phyloP scores from a whole-genome alignment of 2,888 invertebrate genomes.

The Bruchidius siliquastri region DNA sequence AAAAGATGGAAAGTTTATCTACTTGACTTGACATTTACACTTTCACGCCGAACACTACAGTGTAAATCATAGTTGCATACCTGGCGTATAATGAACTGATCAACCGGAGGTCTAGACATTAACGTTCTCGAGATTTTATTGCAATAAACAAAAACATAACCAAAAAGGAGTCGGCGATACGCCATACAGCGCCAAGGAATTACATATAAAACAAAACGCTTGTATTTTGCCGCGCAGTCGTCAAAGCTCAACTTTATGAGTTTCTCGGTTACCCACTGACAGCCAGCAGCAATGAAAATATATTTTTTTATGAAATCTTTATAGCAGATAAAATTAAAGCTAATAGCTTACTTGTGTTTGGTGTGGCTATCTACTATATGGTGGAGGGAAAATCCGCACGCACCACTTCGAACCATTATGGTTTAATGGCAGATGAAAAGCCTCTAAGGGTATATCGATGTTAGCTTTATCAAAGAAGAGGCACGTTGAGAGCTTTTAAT shows the following conservation, averaged over 20 bases:
- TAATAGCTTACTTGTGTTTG: constrained; percentile 30
- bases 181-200: not conserved
- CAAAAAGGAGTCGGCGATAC: not conserved
- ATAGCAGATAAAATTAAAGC: constrained; percentile 27
- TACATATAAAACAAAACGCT: not conserved
- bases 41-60: too few relatives aligned
- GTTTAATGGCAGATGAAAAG: not conserved
- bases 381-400: not conserved
- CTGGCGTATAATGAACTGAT: not conserved
- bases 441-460: not conserved
- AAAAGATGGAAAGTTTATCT: too few relatives aligned
- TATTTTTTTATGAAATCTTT: constrained; percentile 28
- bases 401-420: not conserved
- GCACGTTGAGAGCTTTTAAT: not conserved
- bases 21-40: too few relatives aligned
- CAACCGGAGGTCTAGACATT: not conserved
- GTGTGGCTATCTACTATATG: constrained; percentile 10
- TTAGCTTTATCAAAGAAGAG: not conserved
- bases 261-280: constrained; percentile 10
- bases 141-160: not conserved
- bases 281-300: constrained; percentile 14
- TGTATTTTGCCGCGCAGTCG: not conserved
- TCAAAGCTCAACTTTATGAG: not conserved
- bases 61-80: too few relatives aligned
- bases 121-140: not conserved